phyloP scores from a whole-genome alignment of 2,113 vertebrate species.

The Cisticola juncidis region DNA sequence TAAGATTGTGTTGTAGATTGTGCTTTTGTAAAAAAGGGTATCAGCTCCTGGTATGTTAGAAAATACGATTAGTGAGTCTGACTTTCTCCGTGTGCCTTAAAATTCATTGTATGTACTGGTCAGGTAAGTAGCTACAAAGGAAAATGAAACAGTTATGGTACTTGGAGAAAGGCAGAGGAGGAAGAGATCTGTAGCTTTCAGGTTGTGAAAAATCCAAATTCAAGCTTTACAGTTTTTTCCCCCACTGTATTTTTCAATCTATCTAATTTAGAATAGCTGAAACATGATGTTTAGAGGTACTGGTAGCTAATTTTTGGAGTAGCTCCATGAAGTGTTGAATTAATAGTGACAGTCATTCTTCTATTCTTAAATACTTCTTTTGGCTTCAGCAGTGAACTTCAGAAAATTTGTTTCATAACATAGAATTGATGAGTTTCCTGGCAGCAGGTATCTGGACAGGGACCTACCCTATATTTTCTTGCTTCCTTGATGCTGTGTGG shows the following conservation, averaged over 20 bases:
- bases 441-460: neutral
- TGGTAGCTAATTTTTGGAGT: neutral
- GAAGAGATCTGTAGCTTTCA: neutral
- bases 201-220: neutral
- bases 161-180: neutral
- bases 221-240: fast-evolving
- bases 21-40: neutral
- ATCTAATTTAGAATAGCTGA: neutral
- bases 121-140: neutral
- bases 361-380: neutral
- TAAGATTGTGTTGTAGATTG: neutral
- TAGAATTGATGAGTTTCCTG: neutral
- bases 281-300: neutral
- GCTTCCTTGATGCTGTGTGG: fast-evolving
- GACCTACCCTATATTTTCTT: neutral
- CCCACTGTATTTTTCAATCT: neutral
- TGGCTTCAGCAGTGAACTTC: neutral
- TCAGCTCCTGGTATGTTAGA: neutral
- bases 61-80: neutral
- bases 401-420: neutral
- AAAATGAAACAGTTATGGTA: neutral
- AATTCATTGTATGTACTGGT: neutral
- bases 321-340: neutral
- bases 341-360: neutral
- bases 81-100: neutral